These are phyloP conservation scores for Epizoanthus stellaris DNA, from an alignment of 92 coral and sea anemone genomes.

Conservation along the genomic window DNA sequence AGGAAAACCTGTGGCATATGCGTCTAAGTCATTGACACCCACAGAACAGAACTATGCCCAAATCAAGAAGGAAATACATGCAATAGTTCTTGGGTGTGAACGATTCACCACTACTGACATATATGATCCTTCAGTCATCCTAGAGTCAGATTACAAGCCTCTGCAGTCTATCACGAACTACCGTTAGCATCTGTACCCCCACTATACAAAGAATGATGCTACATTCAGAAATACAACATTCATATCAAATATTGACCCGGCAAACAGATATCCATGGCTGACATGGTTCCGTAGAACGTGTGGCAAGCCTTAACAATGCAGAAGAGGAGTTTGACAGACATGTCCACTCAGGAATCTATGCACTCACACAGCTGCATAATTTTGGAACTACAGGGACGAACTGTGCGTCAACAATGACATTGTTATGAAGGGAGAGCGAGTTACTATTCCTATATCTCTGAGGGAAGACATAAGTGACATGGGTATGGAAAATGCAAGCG, in stretches of 20 bases:
- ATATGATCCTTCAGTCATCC: background rate
- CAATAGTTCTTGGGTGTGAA: conserved; percentile 23
- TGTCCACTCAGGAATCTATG: conserved; percentile 28
- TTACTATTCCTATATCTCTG: conserved; percentile 21
- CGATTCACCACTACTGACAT: conserved; percentile 9
- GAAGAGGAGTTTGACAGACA: conserved; percentile 25
- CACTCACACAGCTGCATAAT: background rate
- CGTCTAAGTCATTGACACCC: conserved; percentile 1
- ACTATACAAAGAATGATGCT: conserved; percentile 45
- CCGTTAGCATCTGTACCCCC: conserved; percentile 39
- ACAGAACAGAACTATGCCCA: background rate
- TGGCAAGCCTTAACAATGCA: background rate
- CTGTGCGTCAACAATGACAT: conserved; percentile 12
- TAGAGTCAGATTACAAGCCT: conserved; percentile 17
- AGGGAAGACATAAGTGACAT: conserved; percentile 35
- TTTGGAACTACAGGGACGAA: conserved; percentile 39
- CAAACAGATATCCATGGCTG: conserved; percentile 20
- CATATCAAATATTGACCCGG: conserved; percentile 20
- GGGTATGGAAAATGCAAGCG: conserved; percentile 29
- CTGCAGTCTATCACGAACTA: conserved; percentile 5
- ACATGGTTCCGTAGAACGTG: conserved; percentile 14
- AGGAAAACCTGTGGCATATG: conserved; percentile 21
- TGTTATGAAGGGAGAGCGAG: conserved; percentile 33
- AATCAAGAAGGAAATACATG: too few relatives aligned
- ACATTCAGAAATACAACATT: conserved; percentile 25